These are phyloP conservation scores for Tyrannus savana DNA, from an alignment of 2,113 vertebrate species.

Conservation along the genomic window DNA sequence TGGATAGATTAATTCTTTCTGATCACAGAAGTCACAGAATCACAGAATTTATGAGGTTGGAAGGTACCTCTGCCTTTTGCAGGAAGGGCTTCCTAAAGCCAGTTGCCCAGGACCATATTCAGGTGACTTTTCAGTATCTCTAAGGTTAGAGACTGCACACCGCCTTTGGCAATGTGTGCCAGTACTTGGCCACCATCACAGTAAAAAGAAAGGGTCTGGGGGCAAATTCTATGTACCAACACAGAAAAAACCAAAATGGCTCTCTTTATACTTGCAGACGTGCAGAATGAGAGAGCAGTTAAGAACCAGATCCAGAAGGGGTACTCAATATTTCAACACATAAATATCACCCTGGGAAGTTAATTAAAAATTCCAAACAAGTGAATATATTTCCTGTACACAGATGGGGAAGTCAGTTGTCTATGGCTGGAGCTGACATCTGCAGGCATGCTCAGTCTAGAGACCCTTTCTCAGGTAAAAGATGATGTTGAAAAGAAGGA, in stretches of 20 bases:
- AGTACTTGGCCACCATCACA: not conserved
- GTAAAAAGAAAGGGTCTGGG: not conserved
- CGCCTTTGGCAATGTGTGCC: not conserved
- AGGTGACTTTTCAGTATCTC: not conserved
- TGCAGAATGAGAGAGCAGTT: not conserved
- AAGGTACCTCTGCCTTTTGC: not conserved
- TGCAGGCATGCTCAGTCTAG: not conserved
- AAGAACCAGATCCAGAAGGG: not conserved
- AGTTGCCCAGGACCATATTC: fast-evolving
- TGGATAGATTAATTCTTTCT: not conserved
- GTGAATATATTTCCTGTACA: not conserved
- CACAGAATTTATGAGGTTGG: not conserved
- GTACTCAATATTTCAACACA: not conserved
- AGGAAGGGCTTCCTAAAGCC: not conserved
- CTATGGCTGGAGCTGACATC: not conserved
- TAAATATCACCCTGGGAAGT: not conserved
- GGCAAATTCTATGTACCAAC: not conserved
- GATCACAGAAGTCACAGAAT: not conserved
- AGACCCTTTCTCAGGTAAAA: not conserved
- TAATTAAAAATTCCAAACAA: not conserved
- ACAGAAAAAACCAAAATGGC: not conserved
- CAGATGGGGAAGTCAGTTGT: not conserved
- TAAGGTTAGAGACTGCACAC: not conserved
- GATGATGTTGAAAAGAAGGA: not conserved
- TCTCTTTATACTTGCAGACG: not conserved